Evolutionary conservation across 2,797 vertebrate species (phyloP).

Genomic region (Sebastes kiyomatsui): DNA sequence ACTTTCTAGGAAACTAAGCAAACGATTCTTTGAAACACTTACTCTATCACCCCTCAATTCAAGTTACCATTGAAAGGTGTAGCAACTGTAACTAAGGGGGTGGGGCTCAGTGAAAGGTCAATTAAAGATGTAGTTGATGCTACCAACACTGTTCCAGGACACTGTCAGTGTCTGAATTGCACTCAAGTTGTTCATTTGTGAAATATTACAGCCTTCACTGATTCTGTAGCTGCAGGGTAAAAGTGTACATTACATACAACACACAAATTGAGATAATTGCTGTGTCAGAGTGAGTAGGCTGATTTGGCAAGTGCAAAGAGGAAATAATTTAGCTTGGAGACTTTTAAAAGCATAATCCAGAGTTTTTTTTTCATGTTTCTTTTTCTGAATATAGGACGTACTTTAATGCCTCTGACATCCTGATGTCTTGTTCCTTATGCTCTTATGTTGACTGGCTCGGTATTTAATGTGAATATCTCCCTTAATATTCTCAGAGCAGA

Average conservation of each 20-base stretch:
- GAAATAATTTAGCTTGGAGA: slow-evolving; percentile 31
- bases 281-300: slow-evolving; percentile 54
- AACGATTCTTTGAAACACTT: no score
- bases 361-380: slow-evolving; percentile 5
- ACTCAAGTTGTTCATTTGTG: slow-evolving; percentile 1
- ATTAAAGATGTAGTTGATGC: neutral
- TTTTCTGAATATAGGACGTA: slow-evolving; percentile 32
- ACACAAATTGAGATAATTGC: slow-evolving; percentile 33
- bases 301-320: slow-evolving; percentile 51
- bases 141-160: neutral
- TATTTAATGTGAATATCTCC: neutral
- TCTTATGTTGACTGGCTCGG: neutral
- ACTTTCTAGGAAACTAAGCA: no score
- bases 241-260: slow-evolving; percentile 28
- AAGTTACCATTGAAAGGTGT: neutral
- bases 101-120: neutral
- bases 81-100: neutral
- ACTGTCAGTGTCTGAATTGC: neutral
- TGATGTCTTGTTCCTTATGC: neutral
- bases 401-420: slow-evolving; percentile 17
- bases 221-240: slow-evolving; percentile 34
- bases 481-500: neutral
- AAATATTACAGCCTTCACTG: slow-evolving; percentile 10
- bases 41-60: no score
- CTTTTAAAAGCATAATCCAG: slow-evolving; percentile 31